Conservation (phyloP, 2,888 invertebrate species). For the Neocrepidodera transversa region DNA sequence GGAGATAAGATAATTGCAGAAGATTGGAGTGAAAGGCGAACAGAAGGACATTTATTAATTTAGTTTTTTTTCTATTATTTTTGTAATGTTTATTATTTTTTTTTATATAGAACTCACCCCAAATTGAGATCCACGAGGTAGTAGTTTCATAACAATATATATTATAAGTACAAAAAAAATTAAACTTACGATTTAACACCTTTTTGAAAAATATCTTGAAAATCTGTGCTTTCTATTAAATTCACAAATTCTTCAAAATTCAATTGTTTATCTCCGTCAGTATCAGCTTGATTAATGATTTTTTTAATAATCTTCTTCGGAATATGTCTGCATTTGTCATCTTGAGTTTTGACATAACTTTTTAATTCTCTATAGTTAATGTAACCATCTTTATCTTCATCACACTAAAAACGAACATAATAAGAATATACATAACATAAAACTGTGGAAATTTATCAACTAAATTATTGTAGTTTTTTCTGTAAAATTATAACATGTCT, state of each 20-base stretch:
- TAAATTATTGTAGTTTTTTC: too few species aligned
- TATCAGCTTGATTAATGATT: slow-evolving; percentile 71
- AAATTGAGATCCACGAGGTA: too few species aligned
- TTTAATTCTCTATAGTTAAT: slow-evolving; percentile 73
- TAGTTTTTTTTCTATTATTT: too few species aligned
- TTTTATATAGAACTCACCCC: too few species aligned
- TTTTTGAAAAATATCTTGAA: slow-evolving; percentile 44
- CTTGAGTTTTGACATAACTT: slow-evolving; percentile 66
- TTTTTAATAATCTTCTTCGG: slow-evolving; percentile 71
- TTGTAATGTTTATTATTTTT: too few species aligned
- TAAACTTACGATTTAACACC: slow-evolving; percentile 22
- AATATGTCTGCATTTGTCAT: slow-evolving; percentile 67
- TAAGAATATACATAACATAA: too few species aligned
- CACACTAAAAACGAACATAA: slow-evolving; percentile 73
- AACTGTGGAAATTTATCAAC: too few species aligned
- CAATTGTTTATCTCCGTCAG: slow-evolving; percentile 70
- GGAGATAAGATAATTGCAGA: too few species aligned
- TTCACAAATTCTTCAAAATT: slow-evolving; percentile 76
- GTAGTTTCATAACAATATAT: too few species aligned
- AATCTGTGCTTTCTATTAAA: slow-evolving; percentile 68
- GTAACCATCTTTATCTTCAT: slow-evolving; percentile 73
- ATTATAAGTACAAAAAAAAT: too few species aligned
- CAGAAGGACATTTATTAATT: too few species aligned
- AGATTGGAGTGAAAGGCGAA: too few species aligned
- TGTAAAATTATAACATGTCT: not conserved